A percentile compares a stretch with the other conserved stretches of the same genome.
These are phyloP conservation scores for Osmoderma eremita DNA, from an alignment of 2,888 invertebrate genomes.

Conservation along the genomic window DNA sequence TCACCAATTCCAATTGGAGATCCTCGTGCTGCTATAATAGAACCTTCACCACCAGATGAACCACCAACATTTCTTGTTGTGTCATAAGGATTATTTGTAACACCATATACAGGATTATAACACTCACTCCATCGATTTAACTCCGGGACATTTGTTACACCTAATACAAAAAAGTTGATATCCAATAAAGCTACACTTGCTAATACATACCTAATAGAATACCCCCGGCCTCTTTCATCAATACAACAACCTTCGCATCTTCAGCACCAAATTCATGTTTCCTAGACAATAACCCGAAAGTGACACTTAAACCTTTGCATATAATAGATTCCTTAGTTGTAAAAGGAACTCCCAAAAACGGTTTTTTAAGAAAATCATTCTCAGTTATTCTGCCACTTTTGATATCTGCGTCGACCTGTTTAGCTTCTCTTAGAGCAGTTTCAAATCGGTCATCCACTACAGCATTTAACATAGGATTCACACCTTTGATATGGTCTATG, in stretches of 20 bases:
- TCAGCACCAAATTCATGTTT: slow-evolving; percentile 70
- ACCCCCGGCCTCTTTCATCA: slow-evolving; percentile 82
- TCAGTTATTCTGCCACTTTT: slow-evolving; percentile 68
- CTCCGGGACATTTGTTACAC: slow-evolving; percentile 89
- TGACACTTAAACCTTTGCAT: slow-evolving; percentile 77
- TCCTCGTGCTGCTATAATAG: slow-evolving; percentile 80
- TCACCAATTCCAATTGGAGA: slow-evolving; percentile 84
- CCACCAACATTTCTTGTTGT: slow-evolving; percentile 87
- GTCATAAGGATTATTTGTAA: slow-evolving; percentile 93
- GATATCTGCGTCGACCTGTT: slow-evolving; percentile 75
- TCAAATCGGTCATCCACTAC: slow-evolving; percentile 84
- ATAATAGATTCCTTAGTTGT: slow-evolving; percentile 91
- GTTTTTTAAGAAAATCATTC: slow-evolving; percentile 74
- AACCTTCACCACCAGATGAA: slow-evolving; percentile 90
- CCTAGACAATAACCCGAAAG: slow-evolving; percentile 74
- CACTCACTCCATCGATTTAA: slow-evolving; percentile 93
- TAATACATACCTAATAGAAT: slow-evolving; percentile 78
- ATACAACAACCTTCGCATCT: slow-evolving; percentile 82
- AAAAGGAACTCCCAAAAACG: slow-evolving; percentile 89
- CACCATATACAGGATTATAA: slow-evolving; percentile 87
- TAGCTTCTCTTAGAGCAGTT: slow-evolving; percentile 82
- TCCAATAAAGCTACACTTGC: neutral
- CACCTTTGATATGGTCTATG: slow-evolving; percentile 79
- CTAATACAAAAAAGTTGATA: slow-evolving; percentile 43
- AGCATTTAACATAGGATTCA: slow-evolving; percentile 82